These are phyloP conservation scores for Ptyas mucosa DNA, from an alignment of 2,113 vertebrate genomes.

Conservation along the genomic window DNA sequence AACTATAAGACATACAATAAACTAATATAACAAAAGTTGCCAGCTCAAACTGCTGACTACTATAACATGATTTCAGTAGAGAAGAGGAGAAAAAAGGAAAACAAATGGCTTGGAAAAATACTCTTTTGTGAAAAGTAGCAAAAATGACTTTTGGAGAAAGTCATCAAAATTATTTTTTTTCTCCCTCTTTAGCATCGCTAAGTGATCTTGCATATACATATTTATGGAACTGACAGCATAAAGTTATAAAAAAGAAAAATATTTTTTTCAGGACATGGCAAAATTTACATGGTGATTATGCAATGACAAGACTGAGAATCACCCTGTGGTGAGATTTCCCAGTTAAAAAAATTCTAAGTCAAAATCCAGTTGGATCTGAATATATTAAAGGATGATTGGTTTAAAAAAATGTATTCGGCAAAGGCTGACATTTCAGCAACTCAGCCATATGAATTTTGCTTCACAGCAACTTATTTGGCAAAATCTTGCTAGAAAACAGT, in stretches of 20 bases:
- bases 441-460: neutral
- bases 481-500: neutral
- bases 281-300: neutral
- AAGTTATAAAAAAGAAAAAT: neutral
- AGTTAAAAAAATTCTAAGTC: neutral
- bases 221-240: neutral
- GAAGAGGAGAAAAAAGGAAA: slow-evolving; percentile 13
- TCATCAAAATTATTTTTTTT: neutral
- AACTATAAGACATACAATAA: neutral
- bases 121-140: neutral
- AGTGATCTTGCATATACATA: neutral
- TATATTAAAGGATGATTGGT: neutral
- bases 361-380: neutral
- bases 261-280: neutral
- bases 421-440: neutral
- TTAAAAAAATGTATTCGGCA: neutral
- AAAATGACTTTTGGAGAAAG: neutral
- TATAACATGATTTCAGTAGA: neutral
- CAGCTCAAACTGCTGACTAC: neutral
- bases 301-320: neutral
- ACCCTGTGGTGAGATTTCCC: neutral
- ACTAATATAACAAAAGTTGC: neutral
- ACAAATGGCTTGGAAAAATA: neutral
- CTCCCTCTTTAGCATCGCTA: neutral
- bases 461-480: neutral